phyloP scores from a whole-genome alignment of 2,113 vertebrate species.

The Lucifuga dentata region DNA sequence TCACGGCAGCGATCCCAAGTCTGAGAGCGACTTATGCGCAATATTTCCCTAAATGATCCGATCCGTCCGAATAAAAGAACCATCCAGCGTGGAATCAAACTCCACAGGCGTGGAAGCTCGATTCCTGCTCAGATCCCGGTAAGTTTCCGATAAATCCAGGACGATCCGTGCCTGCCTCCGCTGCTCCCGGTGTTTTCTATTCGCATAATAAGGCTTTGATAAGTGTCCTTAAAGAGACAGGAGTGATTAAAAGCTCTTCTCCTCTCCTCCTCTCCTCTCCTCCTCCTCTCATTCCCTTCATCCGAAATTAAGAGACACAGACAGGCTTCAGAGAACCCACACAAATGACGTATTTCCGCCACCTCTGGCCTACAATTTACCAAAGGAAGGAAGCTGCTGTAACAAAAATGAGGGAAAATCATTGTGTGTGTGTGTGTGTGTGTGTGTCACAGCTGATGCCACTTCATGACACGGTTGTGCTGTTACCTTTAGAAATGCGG shows the following conservation, averaged over 20 bases:
- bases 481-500: slow-evolving; percentile 45
- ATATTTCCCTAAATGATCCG: slow-evolving; percentile 75
- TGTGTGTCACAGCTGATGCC: slow-evolving; percentile 51
- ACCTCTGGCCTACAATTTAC: slow-evolving; percentile 76
- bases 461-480: slow-evolving; percentile 50
- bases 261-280: too few relatives aligned
- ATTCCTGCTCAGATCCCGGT: slow-evolving; percentile 70
- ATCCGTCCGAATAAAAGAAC: slow-evolving; percentile 64
- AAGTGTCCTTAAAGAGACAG: slow-evolving; percentile 87
- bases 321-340: slow-evolving; percentile 80
- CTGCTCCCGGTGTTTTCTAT: slow-evolving; percentile 76
- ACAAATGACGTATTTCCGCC: slow-evolving; percentile 91
- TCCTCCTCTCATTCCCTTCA: slow-evolving; percentile 72
- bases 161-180: slow-evolving; percentile 71
- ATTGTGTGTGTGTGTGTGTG: slow-evolving; percentile 28
- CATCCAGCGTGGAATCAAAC: slow-evolving; percentile 73
- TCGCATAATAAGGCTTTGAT: slow-evolving; percentile 82
- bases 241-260: slow-evolving; percentile 81
- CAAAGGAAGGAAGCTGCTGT: slow-evolving; percentile 84
- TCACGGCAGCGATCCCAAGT: slow-evolving; percentile 72
- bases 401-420: slow-evolving; percentile 39
- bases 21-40: slow-evolving; percentile 77
- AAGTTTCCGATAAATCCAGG: slow-evolving; percentile 81
- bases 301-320: slow-evolving; percentile 83
- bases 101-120: slow-evolving; percentile 72